Base-by-base conservation (phyloP, 2,797 vertebrate genomes). In the Darevskia mixta region DNA sequence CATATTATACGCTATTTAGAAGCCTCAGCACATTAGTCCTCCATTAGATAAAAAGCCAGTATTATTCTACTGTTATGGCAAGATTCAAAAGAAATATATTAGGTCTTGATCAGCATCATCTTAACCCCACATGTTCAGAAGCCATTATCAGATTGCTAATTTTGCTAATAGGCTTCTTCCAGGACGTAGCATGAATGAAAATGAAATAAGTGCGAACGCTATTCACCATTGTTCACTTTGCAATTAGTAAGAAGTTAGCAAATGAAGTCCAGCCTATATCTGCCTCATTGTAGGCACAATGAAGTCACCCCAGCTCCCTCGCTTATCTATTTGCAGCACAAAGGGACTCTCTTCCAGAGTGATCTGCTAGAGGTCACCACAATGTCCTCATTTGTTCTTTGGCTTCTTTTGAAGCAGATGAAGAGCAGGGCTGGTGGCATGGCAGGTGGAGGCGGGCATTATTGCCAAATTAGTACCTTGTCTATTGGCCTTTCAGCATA, bases 31-130 rank as follows among this genome's bases (percentile, higher is more conserved):
- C 83, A 83, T 88, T 88, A 73, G 55, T 61, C 58, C 84, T 64
- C 82, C 78, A 72, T 86, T 79, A 87, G 38, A 85, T 82, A 67
- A 84, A 87, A 85, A 76, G 76, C 86, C 25, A 10, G 77, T 41
- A 61, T 64, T 78, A 69, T 83, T 86, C 75, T 29, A 45, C 29
- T 45, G 17, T 86, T 82, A 73, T 77, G 72, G 61, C 86, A 78
- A 25, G 72, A 88, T 88, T 83, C 79, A 82, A 88, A 88, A 29
- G 72, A 88, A 90, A 79, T 73, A 84, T 66, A 82, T 85, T 90
- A 90, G 61, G 71, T 79, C 86, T 78, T 86, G 58, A 88, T 90
- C 87, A 66, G 35, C 45, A 3, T 10, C 55, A 8, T 8, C 0
- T 83, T 43, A 49, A 35, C 29, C 86, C 32, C 82, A 83, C 85